phyloP scores from a whole-genome alignment of 2,797 vertebrate genomes.

The Pseudomugil tenellus region DNA sequence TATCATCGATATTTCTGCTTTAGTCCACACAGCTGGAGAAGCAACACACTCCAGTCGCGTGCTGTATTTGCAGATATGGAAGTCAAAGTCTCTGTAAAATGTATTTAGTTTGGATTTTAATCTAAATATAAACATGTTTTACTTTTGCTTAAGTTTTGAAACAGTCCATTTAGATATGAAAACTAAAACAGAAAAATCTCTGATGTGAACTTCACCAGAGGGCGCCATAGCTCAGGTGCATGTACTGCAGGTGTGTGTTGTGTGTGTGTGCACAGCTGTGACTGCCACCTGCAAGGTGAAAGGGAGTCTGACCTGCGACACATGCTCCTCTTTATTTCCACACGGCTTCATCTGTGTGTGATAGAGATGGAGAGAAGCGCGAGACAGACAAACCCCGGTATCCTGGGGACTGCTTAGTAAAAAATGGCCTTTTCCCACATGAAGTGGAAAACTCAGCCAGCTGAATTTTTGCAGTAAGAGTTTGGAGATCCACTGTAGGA shows the following conservation, averaged over 20 bases:
- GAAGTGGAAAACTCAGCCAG: slow-evolving; percentile 28
- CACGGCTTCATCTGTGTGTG: slow-evolving; percentile 32
- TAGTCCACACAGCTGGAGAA: background rate
- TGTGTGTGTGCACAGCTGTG: slow-evolving; percentile 57
- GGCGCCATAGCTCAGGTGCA: slow-evolving; percentile 36
- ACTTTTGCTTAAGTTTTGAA: slow-evolving; percentile 2
- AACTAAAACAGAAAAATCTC: slow-evolving; percentile 1
- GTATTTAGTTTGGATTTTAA: background rate
- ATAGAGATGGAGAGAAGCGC: slow-evolving; percentile 3
- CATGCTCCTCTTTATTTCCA: slow-evolving; percentile 68
- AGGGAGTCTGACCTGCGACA: slow-evolving; percentile 64
- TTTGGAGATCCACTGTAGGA: slow-evolving; percentile 29
- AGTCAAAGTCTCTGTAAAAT: background rate
- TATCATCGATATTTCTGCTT: background rate
- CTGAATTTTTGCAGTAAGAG: slow-evolving; percentile 21
- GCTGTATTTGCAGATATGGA: slow-evolving; percentile 5
- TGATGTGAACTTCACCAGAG: slow-evolving; percentile 36
- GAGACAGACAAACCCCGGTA: slow-evolving; percentile 16
- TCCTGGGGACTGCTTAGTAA: slow-evolving; percentile 43
- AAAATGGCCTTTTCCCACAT: slow-evolving; percentile 29
- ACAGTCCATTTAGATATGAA: slow-evolving; percentile 10
- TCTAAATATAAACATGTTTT: background rate
- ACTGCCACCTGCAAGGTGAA: slow-evolving; percentile 68
- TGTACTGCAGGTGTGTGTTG: slow-evolving; percentile 1
- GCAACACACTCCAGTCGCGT: background rate